Base-by-base conservation (phyloP, 2,797 vertebrate species). In the Linurgus olivaceus region DNA sequence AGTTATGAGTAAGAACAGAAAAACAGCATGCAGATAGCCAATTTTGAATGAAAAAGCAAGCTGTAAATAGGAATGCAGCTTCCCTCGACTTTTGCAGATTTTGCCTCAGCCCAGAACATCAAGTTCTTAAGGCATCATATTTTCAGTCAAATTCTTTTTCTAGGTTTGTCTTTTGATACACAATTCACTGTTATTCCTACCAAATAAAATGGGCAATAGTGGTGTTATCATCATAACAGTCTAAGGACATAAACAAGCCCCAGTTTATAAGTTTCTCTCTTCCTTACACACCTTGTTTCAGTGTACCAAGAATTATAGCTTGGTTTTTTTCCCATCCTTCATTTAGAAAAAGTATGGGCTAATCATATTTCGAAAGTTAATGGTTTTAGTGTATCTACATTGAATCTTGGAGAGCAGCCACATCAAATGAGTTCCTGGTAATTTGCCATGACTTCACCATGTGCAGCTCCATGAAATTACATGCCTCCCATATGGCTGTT, bases 401-500 rank as follows among this genome's bases (percentile, higher is more conserved):
- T 47, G 48, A 90, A 58, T 74, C 59, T 62, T 89, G 90, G 89
- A 88, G 13, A 77, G 44, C 28, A 85, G 93, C 86, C 92, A 93
- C 61, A 90, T 65, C 77, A 94, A 86, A 96, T 88, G 94, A 90
- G 71, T 65, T 75, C 37, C 48, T 94, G 76, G 72, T 90, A 89
- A 83, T 70, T 52, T 92, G 86, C 75, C 66, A 86, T 73, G 82
- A 89, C 55, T 96, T 90, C 66, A 68, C 75, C 85, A 81, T 72
- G 89, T 91, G 89, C 61, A 91, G 75, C 31, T 80, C 89, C 75
- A 83, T 77, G 86, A 93, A 95, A 93, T 84, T 73, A 59, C 89
- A 80, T 78, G 78, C 58, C 68, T 95, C 62, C 89, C 95, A 94
- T 96, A 91, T 80, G 94, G 72, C 72, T 89, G 75, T 91, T 91